Percentiles rank a stretch among this genome's conserved stretches.
Conservation (phyloP, 2,888 invertebrate species). For the Dendrolimus pini region DNA sequence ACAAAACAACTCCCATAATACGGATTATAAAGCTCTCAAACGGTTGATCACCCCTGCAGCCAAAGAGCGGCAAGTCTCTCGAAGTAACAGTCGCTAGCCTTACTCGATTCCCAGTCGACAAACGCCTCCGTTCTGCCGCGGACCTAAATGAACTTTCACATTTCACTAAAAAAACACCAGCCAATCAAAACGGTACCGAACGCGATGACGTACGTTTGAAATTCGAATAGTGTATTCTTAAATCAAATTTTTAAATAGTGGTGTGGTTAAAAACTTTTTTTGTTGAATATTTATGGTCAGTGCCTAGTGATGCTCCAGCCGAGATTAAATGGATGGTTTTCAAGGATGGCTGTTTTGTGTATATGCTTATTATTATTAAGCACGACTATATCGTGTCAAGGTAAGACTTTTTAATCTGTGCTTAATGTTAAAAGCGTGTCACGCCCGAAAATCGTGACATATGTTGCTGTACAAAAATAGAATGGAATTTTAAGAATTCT, state of each 20-base stretch:
- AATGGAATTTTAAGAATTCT: too few relatives aligned
- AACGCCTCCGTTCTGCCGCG: conserved; percentile 36
- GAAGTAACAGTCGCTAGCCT: neutral
- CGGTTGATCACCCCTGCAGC: neutral
- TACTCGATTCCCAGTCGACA: conserved; percentile 38
- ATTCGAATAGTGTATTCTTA: neutral
- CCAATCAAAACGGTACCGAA: conserved; percentile 16
- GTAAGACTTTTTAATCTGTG: conserved; percentile 32
- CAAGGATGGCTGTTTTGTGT: conserved; percentile 21
- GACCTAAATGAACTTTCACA: conserved; percentile 21
- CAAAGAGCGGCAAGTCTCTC: neutral
- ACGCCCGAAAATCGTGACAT: too few relatives aligned
- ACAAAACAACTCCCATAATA: too few relatives aligned
- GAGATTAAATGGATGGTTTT: conserved; percentile 51
- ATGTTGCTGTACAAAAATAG: too few relatives aligned
- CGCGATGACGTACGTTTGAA: conserved; percentile 22
- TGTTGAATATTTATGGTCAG: conserved; percentile 31
- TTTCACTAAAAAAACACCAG: conserved; percentile 22
- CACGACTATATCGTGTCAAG: conserved; percentile 57
- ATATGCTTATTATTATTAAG: conserved; percentile 25
- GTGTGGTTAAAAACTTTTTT: conserved; percentile 33
- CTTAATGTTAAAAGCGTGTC: conserved; percentile 3
- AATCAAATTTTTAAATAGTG: conserved; percentile 20
- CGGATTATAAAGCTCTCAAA: too few relatives aligned
- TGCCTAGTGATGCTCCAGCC: conserved; percentile 56